Conservation (phyloP, 2,113 vertebrate species). For the Mionectes macconnelli region DNA sequence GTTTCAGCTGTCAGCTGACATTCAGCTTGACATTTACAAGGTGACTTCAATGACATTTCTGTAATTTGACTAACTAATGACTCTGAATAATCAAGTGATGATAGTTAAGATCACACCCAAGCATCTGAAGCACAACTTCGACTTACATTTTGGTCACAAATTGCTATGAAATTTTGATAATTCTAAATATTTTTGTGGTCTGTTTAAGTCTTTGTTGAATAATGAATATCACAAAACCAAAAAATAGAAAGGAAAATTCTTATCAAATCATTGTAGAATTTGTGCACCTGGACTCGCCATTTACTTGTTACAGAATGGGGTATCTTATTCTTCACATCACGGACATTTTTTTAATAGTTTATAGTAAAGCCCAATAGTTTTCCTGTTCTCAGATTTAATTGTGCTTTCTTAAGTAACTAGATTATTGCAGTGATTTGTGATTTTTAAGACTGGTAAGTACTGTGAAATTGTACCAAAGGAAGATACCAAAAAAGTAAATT, state of each 20-base stretch:
- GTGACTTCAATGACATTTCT: conserved; percentile 34
- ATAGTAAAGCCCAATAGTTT: neutral
- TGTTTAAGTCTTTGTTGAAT: neutral
- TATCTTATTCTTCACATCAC: neutral
- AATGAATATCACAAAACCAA: neutral
- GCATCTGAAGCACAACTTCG: neutral
- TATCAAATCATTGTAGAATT: neutral
- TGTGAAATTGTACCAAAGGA: neutral
- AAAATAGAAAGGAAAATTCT: neutral
- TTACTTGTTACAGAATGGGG: neutral
- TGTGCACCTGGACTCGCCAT: neutral
- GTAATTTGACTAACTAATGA: conserved; percentile 19
- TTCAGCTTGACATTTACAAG: conserved; percentile 41
- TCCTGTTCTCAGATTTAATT: neutral
- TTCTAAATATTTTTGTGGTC: neutral
- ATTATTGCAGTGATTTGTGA: neutral
- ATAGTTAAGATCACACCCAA: neutral
- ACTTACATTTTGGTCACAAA: neutral
- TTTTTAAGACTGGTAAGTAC: neutral
- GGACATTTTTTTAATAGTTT: neutral
- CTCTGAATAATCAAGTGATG: neutral
- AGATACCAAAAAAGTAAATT: neutral
- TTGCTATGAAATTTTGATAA: neutral
- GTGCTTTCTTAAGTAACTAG: neutral
- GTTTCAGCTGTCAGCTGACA: conserved; percentile 9